Evolutionary conservation across 2,888 invertebrate genomes (phyloP), one percentile per base, ranked within the genome.

Genomic region (Bombyx huttoni): DNA sequence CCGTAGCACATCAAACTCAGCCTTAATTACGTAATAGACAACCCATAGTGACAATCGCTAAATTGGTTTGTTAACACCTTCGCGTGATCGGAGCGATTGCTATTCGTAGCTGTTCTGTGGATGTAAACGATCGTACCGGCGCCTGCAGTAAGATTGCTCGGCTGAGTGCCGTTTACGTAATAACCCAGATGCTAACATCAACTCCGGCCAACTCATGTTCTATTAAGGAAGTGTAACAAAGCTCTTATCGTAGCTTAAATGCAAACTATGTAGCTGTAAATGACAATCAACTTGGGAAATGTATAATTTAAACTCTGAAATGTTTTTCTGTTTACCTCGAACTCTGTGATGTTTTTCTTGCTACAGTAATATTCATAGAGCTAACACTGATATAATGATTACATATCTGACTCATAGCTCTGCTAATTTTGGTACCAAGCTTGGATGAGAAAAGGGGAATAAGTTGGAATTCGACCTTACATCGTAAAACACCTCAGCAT

Each of bases 171-270:
- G 54, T 59, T 63, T 65, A 63, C 58, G 60, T 62, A 60, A 61
- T 56, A 57, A 59, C 53, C 64, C 61, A 61, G 61, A 24, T 24
- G 24, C 24, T 63, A 61, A 57, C 61, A 61, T 61, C 59, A 57
- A 60, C 58, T 60, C 60, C 68, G 55, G 64, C 62, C 59, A 64
- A 65, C 58, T 66, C 64, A 63, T 70, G 73, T 70, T 73, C 64
- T 60, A 64, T 58, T 65, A 63, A 62, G 65, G 63, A 72, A 75
- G 75, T 73, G 73, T 71, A 70, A 70, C 77, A 72, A 66, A 24
- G 73, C 71, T 72, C 73, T 83, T 85, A 83, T 82, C 84, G 77
- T 62, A 67, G 70, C 71, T 71, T 75, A 80, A 81, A 85, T 81
- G 82, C 81, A 78, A 83, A 81, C 75, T 75, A 62, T 57, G 60